Percentiles rank a stretch among this genome's conserved stretches.
Conservation (phyloP, 35 echinoderm and acorn worm genomes). For the Anneissia japonica region DNA sequence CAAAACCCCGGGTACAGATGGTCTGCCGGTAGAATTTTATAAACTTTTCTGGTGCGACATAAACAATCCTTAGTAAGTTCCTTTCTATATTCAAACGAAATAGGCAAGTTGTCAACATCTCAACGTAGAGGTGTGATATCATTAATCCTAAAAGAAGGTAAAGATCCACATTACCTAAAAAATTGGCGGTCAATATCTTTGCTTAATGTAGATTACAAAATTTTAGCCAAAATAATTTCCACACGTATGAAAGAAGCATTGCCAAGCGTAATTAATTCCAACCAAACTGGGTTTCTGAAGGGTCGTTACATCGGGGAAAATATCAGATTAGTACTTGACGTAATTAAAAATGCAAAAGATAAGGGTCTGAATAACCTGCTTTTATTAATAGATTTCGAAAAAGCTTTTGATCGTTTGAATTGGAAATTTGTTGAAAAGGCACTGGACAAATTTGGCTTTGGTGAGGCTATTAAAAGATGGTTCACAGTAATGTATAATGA, state of each 20-base stretch:
- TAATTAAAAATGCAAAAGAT: neutral
- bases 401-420: neutral
- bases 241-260: too few species aligned
- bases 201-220: too few species aligned
- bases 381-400: neutral
- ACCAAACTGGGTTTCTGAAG: neutral
- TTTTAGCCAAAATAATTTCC: too few species aligned
- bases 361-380: neutral
- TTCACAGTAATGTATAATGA: neutral
- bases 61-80: neutral
- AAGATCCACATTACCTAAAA: too few species aligned
- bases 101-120: too few species aligned
- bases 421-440: neutral
- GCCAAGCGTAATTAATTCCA: neutral
- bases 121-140: too few species aligned
- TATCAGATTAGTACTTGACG: neutral
- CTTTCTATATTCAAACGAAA: too few species aligned
- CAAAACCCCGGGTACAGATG: neutral
- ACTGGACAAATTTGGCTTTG: neutral
- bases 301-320: neutral
- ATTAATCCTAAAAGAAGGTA: too few species aligned
- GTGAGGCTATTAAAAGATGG: neutral
- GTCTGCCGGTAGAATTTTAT: neutral
- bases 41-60: neutral
- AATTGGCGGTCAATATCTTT: too few species aligned